phyloP scores from a whole-genome alignment of 2,888 invertebrate species.

The Deilephila porcellus region DNA sequence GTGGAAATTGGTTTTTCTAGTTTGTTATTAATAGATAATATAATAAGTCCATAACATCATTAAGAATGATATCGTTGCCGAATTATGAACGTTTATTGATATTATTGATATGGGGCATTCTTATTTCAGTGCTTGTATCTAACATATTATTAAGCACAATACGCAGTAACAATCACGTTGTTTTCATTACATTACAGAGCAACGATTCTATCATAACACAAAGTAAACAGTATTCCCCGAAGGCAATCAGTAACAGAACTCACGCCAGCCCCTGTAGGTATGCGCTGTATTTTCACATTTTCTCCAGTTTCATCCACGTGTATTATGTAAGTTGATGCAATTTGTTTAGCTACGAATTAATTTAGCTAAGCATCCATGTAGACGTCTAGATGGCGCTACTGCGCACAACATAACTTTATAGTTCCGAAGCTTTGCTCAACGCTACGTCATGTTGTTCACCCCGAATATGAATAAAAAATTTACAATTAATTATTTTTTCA shows the following conservation, averaged over 20 bases:
- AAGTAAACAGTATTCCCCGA: background rate
- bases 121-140: no score
- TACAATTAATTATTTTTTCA: background rate
- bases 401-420: slow-evolving; percentile 37
- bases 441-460: slow-evolving; percentile 17
- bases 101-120: no score
- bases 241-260: slow-evolving; percentile 12
- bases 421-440: slow-evolving; percentile 13
- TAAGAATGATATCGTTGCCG: no score
- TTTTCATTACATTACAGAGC: background rate
- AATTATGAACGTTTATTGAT: no score
- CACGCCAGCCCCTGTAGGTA: background rate
- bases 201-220: background rate
- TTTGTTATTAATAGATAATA: no score
- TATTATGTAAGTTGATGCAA: slow-evolving; percentile 44
- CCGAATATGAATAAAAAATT: slow-evolving; percentile 2
- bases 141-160: no score
- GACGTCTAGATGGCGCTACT: slow-evolving; percentile 67
- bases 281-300: slow-evolving; percentile 27
- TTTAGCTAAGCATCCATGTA: slow-evolving; percentile 63
- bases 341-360: slow-evolving; percentile 57
- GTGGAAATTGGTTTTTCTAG: no score
- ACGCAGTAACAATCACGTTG: background rate
- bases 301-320: slow-evolving; percentile 33
- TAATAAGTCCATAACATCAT: no score